Conservation (phyloP, 2,797 vertebrate species). For the Eospalax fontanierii region DNA sequence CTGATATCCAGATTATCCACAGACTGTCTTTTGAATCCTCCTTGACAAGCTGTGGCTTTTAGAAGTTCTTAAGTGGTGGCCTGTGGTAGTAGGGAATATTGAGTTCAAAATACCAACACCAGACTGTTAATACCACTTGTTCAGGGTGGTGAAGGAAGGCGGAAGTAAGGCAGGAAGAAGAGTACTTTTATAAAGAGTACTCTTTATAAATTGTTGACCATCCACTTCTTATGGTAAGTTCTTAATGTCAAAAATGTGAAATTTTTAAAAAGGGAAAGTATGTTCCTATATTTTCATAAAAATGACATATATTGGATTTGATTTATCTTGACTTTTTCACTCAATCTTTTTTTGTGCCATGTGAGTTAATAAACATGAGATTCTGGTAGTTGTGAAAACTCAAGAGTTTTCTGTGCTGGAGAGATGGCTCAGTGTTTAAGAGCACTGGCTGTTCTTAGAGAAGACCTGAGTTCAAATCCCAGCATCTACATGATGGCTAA, state of each 20-base stretch:
- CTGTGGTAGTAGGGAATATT: neutral
- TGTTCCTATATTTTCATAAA: constrained; percentile 2
- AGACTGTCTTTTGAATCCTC: constrained; percentile 59
- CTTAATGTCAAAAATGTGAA: constrained; percentile 10
- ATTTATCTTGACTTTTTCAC: constrained; percentile 26
- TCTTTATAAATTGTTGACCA: neutral
- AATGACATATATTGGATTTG: neutral
- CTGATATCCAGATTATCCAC: constrained; percentile 47
- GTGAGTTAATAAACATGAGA: neutral
- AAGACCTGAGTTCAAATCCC: too few species aligned
- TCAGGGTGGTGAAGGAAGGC: neutral
- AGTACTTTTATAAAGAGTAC: neutral
- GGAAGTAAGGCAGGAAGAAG: neutral
- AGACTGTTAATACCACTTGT: neutral
- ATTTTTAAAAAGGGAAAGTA: neutral
- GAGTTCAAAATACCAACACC: constrained; percentile 36
- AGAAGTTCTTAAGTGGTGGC: constrained; percentile 60
- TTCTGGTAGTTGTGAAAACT: constrained; percentile 47
- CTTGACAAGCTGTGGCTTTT: constrained; percentile 68
- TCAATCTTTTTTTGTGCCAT: neutral
- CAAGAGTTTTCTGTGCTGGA: neutral
- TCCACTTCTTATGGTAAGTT: neutral
- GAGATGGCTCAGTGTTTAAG: too few species aligned
- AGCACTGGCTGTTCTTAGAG: too few species aligned
- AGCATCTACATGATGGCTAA: too few species aligned